These are phyloP conservation scores for Rhagoletis zephyria DNA, from an alignment of 1,140 invertebrate genomes.

Conservation along the genomic window DNA sequence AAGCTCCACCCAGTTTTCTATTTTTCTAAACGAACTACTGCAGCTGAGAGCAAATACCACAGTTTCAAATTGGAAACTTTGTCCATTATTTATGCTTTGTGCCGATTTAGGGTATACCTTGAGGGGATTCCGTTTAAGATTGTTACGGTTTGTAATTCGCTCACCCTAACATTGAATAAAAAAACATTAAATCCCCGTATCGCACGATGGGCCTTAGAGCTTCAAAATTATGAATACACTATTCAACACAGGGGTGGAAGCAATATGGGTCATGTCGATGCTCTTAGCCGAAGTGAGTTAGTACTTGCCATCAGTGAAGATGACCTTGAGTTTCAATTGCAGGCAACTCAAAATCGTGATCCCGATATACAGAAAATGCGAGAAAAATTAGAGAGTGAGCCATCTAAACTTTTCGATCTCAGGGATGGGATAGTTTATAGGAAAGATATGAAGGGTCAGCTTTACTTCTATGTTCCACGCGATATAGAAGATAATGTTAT, in stretches of 20 bases:
- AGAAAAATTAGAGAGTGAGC: constrained; percentile 56
- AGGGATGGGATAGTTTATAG: background rate
- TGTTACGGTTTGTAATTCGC: constrained; percentile 62
- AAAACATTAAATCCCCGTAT: constrained; percentile 57
- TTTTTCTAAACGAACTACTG: constrained; percentile 67
- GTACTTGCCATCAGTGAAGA: too few species aligned
- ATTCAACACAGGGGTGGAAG: too few species aligned
- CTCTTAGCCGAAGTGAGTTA: too few species aligned
- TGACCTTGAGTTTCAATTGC: too few species aligned
- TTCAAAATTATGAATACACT: too few species aligned
- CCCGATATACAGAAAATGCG: too few species aligned
- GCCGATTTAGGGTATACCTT: constrained; percentile 65
- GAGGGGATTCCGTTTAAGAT: constrained; percentile 70
- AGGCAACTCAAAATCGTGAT: too few species aligned
- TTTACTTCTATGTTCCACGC: too few species aligned
- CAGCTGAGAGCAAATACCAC: constrained; percentile 70
- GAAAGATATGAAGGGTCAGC: too few species aligned
- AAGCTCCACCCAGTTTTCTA: constrained; percentile 50
- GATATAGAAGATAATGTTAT: too few species aligned
- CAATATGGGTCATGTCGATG: too few species aligned
- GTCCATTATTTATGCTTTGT: constrained; percentile 72
- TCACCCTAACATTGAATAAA: constrained; percentile 61
- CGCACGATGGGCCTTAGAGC: too few species aligned
- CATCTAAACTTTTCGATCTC: constrained; percentile 4
- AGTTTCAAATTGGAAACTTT: constrained; percentile 73